A percentile compares a stretch with the other conserved stretches of the same genome.
phyloP scores from a whole-genome alignment of 2,113 vertebrate species.

The Hassar affinis region DNA sequence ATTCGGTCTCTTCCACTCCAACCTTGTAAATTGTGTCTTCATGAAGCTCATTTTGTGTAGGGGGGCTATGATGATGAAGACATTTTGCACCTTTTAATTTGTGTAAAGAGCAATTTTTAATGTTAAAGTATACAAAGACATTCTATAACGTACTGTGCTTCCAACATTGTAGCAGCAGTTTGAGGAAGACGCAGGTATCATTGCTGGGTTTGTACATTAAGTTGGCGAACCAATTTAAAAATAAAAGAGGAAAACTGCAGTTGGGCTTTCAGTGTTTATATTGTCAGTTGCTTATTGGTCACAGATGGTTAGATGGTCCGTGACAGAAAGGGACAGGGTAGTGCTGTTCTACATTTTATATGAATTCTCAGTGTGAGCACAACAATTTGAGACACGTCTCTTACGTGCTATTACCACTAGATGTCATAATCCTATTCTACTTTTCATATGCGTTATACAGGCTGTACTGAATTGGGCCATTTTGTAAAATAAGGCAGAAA shows the following conservation, averaged over 20 bases:
- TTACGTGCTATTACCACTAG: background rate
- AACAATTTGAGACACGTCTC: background rate
- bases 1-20: background rate
- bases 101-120: background rate
- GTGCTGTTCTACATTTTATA: background rate
- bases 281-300: background rate
- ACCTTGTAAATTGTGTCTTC: background rate
- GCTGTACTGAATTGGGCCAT: background rate
- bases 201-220: background rate
- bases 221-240: background rate
- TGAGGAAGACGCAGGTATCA: background rate
- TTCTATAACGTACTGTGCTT: background rate
- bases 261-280: background rate
- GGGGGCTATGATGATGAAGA: background rate
- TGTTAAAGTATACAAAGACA: background rate
- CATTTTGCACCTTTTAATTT: background rate
- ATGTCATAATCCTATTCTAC: background rate
- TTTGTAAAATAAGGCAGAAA: background rate
- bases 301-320: background rate
- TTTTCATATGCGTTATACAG: background rate
- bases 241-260: background rate
- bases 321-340: background rate
- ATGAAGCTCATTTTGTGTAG: background rate
- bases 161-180: background rate
- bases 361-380: background rate